Evolutionary conservation across 2,888 invertebrate species (phyloP), one percentile per base, ranked within the genome.

Genomic region (Drosophila koepferae): DNA sequence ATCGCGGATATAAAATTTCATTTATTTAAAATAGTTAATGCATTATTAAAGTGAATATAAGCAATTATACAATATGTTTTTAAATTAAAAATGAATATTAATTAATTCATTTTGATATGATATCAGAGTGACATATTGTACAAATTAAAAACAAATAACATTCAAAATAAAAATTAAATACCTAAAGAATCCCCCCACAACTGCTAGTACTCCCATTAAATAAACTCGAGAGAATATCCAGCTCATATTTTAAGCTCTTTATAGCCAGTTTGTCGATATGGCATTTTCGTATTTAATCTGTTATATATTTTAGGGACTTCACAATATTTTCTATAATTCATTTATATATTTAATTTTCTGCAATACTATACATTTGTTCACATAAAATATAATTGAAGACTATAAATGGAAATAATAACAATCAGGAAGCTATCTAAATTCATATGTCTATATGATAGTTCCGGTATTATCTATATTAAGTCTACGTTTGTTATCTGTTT

Each of bases 391-490:
- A 48, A 0, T 28, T 16, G 2, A n/a, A n/a, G 10, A n/a, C 9
- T 49, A 9, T 2, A 1, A 48, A 28, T 5, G 16, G 5, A 5
- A n/a, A 31, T 34, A 48, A 28, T 9, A 16, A 3, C 2, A n/a
- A 31, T 34, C 49, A 51, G 34, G n/a, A 34, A 51, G 10, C n/a
- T 31, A 49, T n/a, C n/a, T 12, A 34, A 51, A n/a, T 31, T 51
- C 2, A 34, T 0, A 18, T 18, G 23, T 16, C 1, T 1, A 1
- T 23, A 16, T 23, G 23, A 23, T 34, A 34, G 34, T 51, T 51
- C 49, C 49, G 49, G 18, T 18, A 51, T 31, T 31, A 2, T 16
- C 5, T 49, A 12, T 31, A 31, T 31, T n/a, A 31, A 18, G 5
- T 34, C n/a, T 10, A n/a, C n/a, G 9, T n/a, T 28, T 28, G 16